Conservation (phyloP, 2,797 vertebrate species). For the Brachyrhaphis roseni region DNA sequence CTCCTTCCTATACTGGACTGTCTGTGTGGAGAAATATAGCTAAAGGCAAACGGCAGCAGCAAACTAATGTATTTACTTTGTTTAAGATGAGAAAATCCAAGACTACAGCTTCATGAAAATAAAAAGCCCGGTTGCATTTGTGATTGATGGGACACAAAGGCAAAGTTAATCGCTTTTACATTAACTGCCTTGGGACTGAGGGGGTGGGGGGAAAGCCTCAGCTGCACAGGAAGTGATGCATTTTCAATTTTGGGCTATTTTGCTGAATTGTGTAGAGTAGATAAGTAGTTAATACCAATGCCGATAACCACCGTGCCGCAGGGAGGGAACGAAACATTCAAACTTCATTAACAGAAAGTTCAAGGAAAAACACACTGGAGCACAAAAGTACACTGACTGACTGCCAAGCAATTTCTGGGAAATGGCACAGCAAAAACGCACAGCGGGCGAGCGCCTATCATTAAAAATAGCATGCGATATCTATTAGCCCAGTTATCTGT, state of each 20-base stretch:
- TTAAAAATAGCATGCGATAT: slow-evolving; percentile 39
- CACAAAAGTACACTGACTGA: slow-evolving; percentile 7
- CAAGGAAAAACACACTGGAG: slow-evolving; percentile 33
- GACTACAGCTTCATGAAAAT: not conserved
- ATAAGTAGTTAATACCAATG: slow-evolving; percentile 28
- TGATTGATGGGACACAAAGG: slow-evolving; percentile 7
- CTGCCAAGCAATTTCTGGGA: slow-evolving; percentile 53
- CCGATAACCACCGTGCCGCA: slow-evolving; percentile 30
- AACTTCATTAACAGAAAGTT: slow-evolving; percentile 37
- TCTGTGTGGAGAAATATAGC: slow-evolving; percentile 16
- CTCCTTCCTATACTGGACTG: slow-evolving; percentile 26
- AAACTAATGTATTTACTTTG: slow-evolving; percentile 5
- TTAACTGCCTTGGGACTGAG: not conserved
- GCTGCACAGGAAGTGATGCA: slow-evolving; percentile 19
- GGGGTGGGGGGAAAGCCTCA: not conserved
- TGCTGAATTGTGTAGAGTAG: slow-evolving; percentile 12
- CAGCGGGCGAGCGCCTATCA: slow-evolving; percentile 25
- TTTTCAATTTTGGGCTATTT: slow-evolving; percentile 21
- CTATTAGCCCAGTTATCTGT: slow-evolving; percentile 22
- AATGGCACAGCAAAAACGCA: slow-evolving; percentile 14
- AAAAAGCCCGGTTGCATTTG: not conserved
- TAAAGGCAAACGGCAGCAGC: slow-evolving; percentile 24
- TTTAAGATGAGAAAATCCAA: slow-evolving; percentile 9
- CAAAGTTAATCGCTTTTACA: not conserved
- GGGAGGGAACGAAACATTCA: slow-evolving; percentile 26